Conservation (phyloP, 2,113 vertebrate species). For the Halichoerus grypus region DNA sequence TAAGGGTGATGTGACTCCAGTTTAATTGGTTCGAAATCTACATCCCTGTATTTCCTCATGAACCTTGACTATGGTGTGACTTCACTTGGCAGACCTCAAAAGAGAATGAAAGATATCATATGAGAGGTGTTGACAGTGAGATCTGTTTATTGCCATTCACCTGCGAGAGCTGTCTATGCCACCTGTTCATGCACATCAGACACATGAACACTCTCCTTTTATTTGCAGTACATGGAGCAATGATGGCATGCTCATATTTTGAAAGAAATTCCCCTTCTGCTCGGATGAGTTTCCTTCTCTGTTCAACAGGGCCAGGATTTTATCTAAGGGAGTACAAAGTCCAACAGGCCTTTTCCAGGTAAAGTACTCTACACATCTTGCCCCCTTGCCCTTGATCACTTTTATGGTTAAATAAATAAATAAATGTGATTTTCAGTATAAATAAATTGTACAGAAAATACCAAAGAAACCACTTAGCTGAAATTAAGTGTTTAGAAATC, state of each 20-base stretch:
- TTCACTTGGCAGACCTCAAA: constrained; percentile 51
- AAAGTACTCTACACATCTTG: not conserved
- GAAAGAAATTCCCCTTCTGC: constrained; percentile 24
- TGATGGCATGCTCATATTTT: constrained; percentile 51
- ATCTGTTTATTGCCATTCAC: constrained; percentile 56
- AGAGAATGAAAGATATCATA: constrained; percentile 44
- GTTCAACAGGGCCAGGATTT: constrained; percentile 53
- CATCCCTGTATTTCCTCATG: not conserved
- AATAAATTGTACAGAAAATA: constrained; percentile 48
- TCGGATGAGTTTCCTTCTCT: constrained; percentile 45
- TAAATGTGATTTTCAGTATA: constrained; percentile 30
- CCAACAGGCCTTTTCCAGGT: not conserved
- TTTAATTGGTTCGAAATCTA: constrained; percentile 49
- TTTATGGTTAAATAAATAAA: constrained; percentile 48
- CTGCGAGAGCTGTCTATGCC: not conserved
- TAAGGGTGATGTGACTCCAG: constrained; percentile 19
- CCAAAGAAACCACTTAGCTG: constrained; percentile 36
- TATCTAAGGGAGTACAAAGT: constrained; percentile 31
- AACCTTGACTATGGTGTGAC: constrained; percentile 13
- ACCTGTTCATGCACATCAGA: not conserved
- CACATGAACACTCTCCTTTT: not conserved
- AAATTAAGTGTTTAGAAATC: constrained; percentile 45
- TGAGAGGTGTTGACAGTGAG: not conserved
- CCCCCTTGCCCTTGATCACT: not conserved
- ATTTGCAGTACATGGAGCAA: not conserved